Conservation (phyloP, 2,113 vertebrate genomes). For the Donacobius atricapilla region DNA sequence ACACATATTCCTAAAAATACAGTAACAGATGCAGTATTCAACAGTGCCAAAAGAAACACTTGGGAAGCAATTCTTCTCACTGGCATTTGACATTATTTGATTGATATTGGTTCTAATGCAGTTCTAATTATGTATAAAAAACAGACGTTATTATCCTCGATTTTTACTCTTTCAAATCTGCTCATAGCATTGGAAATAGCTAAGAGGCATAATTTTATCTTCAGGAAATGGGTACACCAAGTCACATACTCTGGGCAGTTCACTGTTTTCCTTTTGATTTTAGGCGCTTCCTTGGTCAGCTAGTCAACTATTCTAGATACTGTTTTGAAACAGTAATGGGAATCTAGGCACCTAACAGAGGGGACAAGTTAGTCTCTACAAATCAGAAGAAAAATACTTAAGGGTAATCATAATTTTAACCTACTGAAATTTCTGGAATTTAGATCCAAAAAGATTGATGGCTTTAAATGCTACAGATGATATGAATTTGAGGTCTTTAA, state of each 20-base stretch:
- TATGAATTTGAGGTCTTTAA: neutral
- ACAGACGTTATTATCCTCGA: neutral
- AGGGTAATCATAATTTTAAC: neutral
- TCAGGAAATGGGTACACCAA: neutral
- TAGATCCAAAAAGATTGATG: neutral
- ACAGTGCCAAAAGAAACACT: neutral
- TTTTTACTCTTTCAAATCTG: neutral
- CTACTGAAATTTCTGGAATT: neutral
- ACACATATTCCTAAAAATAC: neutral
- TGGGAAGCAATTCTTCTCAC: neutral
- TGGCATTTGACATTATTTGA: neutral
- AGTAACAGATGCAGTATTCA: neutral
- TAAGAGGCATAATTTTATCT: neutral
- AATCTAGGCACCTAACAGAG: neutral
- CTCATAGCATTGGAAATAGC: neutral
- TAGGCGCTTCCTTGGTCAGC: neutral
- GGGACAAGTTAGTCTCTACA: neutral
- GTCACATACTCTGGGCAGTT: neutral
- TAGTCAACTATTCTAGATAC: neutral
- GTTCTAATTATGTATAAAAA: neutral
- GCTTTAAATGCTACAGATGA: neutral
- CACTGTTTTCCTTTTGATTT: neutral
- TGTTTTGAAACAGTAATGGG: neutral
- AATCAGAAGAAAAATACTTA: neutral
- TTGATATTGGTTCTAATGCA: neutral